A percentile compares a stretch with the other conserved stretches of the same genome.
Evolutionary conservation across 1,140 invertebrate genomes (phyloP).

Genomic region (Drosophila navojoa): DNA sequence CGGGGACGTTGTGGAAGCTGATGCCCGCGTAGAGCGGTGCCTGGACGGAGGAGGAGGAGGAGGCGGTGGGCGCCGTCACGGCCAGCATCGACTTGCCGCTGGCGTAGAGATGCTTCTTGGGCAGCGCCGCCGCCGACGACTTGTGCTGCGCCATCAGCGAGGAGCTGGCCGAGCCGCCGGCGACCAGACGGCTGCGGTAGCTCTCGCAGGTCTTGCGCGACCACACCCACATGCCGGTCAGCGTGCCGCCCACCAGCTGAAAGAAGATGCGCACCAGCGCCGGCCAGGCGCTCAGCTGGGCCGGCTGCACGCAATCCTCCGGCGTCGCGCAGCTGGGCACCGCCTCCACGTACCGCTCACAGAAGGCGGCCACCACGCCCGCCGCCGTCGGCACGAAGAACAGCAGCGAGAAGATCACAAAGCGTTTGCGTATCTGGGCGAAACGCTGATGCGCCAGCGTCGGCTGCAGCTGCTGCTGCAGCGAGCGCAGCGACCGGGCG

Average conservation of each 20-base stretch:
- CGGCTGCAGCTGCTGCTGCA: conserved; percentile 85
- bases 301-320: conserved; percentile 80
- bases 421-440: conserved; percentile 93
- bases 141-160: conserved; percentile 54
- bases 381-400: conserved; percentile 89
- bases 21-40: conserved; percentile 77
- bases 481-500: conserved; percentile 86
- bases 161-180: conserved; percentile 55
- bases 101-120: conserved; percentile 77
- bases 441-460: conserved; percentile 90
- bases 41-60: conserved; percentile 6
- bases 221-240: conserved; percentile 96
- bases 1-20: conserved; percentile 82
- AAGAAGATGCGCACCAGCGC: conserved; percentile 89
- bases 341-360: conserved; percentile 86
- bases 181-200: conserved; percentile 70
- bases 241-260: conserved; percentile 91
- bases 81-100: conserved; percentile 66
- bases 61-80: neutral
- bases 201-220: conserved; percentile 91
- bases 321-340: conserved; percentile 85
- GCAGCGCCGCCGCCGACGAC: conserved; percentile 31
- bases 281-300: conserved; percentile 75
- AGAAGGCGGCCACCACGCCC: conserved; percentile 86
- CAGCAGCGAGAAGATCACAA: conserved; percentile 92